Base-by-base conservation (phyloP, 2,797 vertebrate genomes). In the Paedocypris micromegethes region DNA sequence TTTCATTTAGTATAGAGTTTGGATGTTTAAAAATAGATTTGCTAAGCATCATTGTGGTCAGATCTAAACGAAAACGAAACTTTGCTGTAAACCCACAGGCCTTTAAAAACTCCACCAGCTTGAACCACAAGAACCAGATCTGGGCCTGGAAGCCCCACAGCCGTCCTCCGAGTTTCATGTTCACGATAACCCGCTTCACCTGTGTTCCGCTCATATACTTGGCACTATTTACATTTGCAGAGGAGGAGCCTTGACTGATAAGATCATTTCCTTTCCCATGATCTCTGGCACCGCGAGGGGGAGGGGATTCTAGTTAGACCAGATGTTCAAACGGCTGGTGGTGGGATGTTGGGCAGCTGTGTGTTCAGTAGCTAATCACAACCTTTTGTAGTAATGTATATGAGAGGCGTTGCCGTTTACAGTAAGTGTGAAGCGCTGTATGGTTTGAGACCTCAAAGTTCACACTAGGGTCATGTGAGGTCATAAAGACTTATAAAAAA, bases 111-210 rank as follows among this genome's bases (percentile, higher is more conserved):
- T 23, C 55, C 43, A n/a, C 48, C 47, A 9, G 55, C 39, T 9
- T 9, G 45, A 78, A 70, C 73, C 70, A 64, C 66, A 72, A 61
- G 55, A 67, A 70, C 45, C 46, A 55, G 7, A 51, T 41, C 46
- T 64, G 38, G 46, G 57, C 47, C 5, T 57, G 43, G 8, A n/a
- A 49, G 23, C 54, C 42, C 64, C 46, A 39, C 9, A 48, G 46
- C 9, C 8, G 42, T 2, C 42, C 41, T 47, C 50, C 59, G n/a
- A 60, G 38, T 72, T 45, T 72, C 5, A 54, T 46, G 59, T 64
- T 52, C 57, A 70, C 48, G 44, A 57, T 40, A 42, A 60, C 8
- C 9, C 44, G 65, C 43, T 60, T 58, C 62, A 55, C 63, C 41
- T 62, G 44, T 1, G 23, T 39, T 23, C 9, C 40, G 37, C 37